Evolutionary conservation across 2,888 invertebrate species (phyloP).

Genomic region (Choreutis nemorana): DNA sequence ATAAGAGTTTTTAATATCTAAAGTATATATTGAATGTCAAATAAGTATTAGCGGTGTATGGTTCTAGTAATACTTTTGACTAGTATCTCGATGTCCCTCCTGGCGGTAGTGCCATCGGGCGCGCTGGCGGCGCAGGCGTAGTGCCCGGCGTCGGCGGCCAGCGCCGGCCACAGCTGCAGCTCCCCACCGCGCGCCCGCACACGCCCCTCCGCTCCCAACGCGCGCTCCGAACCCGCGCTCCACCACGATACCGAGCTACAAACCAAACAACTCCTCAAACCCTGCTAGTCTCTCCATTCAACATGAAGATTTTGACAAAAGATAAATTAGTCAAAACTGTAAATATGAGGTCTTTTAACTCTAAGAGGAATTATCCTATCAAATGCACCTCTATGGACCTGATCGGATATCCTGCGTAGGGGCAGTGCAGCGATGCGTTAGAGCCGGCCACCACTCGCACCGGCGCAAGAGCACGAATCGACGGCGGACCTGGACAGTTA

Average conservation of each 20-base stretch:
- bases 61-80: conserved; percentile 67
- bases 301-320: not conserved
- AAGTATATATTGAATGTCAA: not conserved
- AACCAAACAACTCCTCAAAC: not conserved
- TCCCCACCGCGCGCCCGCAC: conserved; percentile 40
- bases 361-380: conserved; percentile 36
- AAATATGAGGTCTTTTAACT: no score
- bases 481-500: conserved; percentile 69
- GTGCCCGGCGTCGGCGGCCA: conserved; percentile 72
- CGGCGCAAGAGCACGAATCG: conserved; percentile 73
- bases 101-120: conserved; percentile 73
- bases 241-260: conserved; percentile 65
- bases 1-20: not conserved
- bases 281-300: no score
- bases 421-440: conserved; percentile 78
- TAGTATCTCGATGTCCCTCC: conserved; percentile 73
- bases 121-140: conserved; percentile 81
- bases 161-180: conserved; percentile 38
- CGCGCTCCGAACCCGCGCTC: conserved; percentile 55
- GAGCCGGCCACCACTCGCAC: conserved; percentile 81
- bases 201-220: conserved; percentile 43
- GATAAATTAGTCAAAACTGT: no score
- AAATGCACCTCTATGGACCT: conserved; percentile 65
- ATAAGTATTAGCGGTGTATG: not conserved
- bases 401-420: conserved; percentile 88